phyloP scores from a whole-genome alignment of 2,113 vertebrate genomes.

The Piaya cayana region DNA sequence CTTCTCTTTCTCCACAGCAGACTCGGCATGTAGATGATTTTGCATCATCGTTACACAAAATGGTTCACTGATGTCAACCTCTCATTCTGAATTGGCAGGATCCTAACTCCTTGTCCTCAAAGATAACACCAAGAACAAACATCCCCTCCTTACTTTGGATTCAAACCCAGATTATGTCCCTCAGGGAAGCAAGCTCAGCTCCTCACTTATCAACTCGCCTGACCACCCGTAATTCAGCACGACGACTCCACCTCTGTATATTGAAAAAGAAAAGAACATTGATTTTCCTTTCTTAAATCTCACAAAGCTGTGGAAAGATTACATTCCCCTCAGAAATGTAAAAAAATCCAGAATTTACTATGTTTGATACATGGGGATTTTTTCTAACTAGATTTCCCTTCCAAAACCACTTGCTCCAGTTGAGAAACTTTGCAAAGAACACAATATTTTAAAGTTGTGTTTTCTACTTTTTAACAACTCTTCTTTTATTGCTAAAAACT shows the following conservation, averaged over 20 bases:
- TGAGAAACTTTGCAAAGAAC: background rate
- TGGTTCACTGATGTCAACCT: background rate
- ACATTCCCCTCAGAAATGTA: background rate
- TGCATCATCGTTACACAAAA: background rate
- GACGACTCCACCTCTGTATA: background rate
- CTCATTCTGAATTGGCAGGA: accelerated
- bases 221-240: background rate
- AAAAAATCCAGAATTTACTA: background rate
- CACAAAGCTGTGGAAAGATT: background rate
- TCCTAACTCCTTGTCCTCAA: background rate
- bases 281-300: background rate
- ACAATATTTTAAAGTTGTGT: background rate
- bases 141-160: background rate
- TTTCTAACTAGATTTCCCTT: background rate
- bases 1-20: background rate
- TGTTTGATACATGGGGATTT: background rate
- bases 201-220: background rate
- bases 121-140: background rate
- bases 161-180: background rate
- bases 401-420: background rate
- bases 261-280: background rate
- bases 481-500: background rate
- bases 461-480: background rate
- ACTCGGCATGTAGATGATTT: background rate
- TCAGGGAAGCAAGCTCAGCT: background rate